These are phyloP conservation scores for Hippoglossus stenolepis DNA, from an alignment of 2,113 vertebrate species.

Conservation along the genomic window DNA sequence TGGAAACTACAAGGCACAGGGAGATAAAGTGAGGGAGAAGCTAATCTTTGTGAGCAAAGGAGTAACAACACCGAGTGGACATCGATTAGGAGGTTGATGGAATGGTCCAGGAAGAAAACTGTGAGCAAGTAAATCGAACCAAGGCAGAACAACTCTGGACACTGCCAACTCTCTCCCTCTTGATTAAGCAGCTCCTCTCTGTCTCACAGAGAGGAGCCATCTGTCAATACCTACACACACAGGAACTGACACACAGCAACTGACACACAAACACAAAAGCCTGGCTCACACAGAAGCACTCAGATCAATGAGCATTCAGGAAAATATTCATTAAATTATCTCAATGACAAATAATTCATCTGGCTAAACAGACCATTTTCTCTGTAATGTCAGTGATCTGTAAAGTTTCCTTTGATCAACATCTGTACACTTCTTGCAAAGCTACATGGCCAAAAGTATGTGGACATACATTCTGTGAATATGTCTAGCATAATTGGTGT, in stretches of 20 bases:
- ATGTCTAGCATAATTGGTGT: too few species aligned
- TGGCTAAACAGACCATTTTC: background rate
- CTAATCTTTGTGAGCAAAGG: constrained; percentile 14
- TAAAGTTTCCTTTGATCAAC: background rate
- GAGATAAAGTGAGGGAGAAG: background rate
- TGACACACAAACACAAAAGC: constrained; percentile 10
- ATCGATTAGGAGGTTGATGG: constrained; percentile 59
- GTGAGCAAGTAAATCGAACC: constrained; percentile 60
- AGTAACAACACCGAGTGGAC: constrained; percentile 24
- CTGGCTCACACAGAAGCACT: constrained; percentile 14
- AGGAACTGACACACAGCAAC: too few species aligned
- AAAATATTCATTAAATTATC: constrained; percentile 19
- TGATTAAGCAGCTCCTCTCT: constrained; percentile 56
- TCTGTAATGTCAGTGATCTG: background rate
- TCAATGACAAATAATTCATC: background rate
- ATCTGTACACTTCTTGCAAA: background rate
- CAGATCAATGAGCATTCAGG: constrained; percentile 11
- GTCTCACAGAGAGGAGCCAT: constrained; percentile 73
- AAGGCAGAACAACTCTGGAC: constrained; percentile 39
- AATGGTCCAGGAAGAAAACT: constrained; percentile 40
- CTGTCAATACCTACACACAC: constrained; percentile 74
- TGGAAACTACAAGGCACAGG: constrained; percentile 24
- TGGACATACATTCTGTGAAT: background rate
- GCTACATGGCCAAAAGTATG: background rate
- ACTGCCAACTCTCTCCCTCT: constrained; percentile 48